A percentile compares a stretch with the other conserved stretches of the same genome.
phyloP scores from a whole-genome alignment of 2,113 vertebrate genomes.

The Coregonus clupeaformis region DNA sequence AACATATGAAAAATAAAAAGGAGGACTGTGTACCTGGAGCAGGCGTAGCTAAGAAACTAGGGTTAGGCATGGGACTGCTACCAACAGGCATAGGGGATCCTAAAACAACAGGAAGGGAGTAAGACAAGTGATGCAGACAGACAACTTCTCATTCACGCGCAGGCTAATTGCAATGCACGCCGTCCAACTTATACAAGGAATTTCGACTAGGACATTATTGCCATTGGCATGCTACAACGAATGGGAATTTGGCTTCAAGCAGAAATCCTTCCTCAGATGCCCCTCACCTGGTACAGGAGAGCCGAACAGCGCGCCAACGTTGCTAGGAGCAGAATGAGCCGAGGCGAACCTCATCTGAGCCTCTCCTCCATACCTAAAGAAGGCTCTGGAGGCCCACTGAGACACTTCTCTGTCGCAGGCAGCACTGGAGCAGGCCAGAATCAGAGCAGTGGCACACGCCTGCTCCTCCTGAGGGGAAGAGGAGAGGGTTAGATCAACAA shows the following conservation, averaged over 20 bases:
- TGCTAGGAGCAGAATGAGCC: slow-evolving; percentile 79
- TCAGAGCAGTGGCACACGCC: slow-evolving; percentile 91
- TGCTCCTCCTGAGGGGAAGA: slow-evolving; percentile 83
- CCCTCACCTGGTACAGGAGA: slow-evolving; percentile 77
- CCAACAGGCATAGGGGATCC: slow-evolving; percentile 67
- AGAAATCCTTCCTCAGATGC: not conserved
- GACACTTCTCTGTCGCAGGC: slow-evolving; percentile 90
- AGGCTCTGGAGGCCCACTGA: slow-evolving; percentile 90
- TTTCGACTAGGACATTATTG: not conserved
- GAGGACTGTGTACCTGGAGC: slow-evolving; percentile 66
- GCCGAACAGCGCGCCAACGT: slow-evolving; percentile 79
- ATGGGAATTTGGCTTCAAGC: not conserved
- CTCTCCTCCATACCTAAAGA: slow-evolving; percentile 97
- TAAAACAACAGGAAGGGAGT: slow-evolving; percentile 41
- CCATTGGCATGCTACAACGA: not conserved
- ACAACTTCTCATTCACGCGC: not conserved
- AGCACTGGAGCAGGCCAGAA: slow-evolving; percentile 88
- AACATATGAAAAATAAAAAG: not conserved
- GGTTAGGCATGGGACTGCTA: slow-evolving; percentile 62
- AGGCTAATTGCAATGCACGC: not conserved
- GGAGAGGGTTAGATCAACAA: not conserved
- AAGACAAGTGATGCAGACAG: not conserved
- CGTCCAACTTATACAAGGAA: not conserved
- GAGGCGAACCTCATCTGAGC: slow-evolving; percentile 94
- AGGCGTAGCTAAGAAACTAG: slow-evolving; percentile 72